Evolutionary conservation across 2,888 invertebrate species (phyloP), one percentile per base, ranked within the genome.

Genomic region (Dynastes grantii): DNA sequence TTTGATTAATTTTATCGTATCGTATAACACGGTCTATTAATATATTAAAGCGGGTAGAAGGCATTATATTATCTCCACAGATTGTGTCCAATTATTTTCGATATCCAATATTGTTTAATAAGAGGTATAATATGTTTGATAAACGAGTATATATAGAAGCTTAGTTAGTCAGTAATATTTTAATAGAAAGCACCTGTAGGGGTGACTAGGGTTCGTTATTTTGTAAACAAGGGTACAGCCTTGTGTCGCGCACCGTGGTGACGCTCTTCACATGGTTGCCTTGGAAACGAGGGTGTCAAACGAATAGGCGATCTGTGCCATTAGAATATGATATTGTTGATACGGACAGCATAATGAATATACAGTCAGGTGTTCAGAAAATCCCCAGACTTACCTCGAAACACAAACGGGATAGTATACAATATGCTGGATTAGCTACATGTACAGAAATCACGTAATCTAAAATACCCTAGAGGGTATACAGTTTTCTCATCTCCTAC

Each of bases 221-320:
- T 85, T 84, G 80, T 87, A 86, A 29, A 89, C 87, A 81, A 84
- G 90, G 90, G 81, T 88, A 68, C 90, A 71, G 37, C 29, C 32
- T n/a, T 65, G 13, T 51, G 65, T 37, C 75, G 61, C 61, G 61
- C 89, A 84, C 90, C 89, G 29, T 87, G 87, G 61, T 68, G 77
- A 90, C 84, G 80, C 90, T 71, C 55, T 37, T 58, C 71, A 87
- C 63, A 90, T 90, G 83, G 90, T 90, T 79, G 90, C 90, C 67
- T 90, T 90, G 76, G 89, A 89, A 81, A 90, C 90, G 90, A 22
- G 90, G 88, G 83, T 90, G 90, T 80, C 90, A 90, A 76, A 90
- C 76, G 65, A 67, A 65, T 67, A 83, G 80, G 51, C 81, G 78
- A 81, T 81, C 79, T 77, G 70, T 84, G 84, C 85, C 86, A 86